A percentile compares a stretch with the other conserved stretches of the same genome.
phyloP scores from a whole-genome alignment of 2,113 vertebrate species.

The Rattus norvegicus region GRCr8 NC_086032.1:42684501-42685000 shows the following conservation, averaged over 20 bases:
- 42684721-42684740: not conserved
- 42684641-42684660: not conserved
- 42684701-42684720: not conserved
- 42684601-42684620: not conserved
- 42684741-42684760: not conserved
- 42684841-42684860: not conserved
- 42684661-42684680: not conserved
- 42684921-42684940: not conserved
- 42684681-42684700: not conserved
- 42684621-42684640: not conserved
- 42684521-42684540: not conserved
- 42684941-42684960: not conserved
- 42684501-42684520: constrained; percentile 69
- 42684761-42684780: not conserved
- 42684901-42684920: not conserved
- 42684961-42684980: not conserved
- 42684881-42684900: not conserved
- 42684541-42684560: constrained; percentile 65
- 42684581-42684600: constrained; percentile 21
- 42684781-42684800: too few species aligned
- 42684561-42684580: constrained; percentile 74
- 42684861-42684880: not conserved
- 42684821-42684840: not conserved
- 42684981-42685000: not conserved
- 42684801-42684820: not conserved